These are phyloP conservation scores for Synergus laeviventris DNA, from an alignment of 2,888 invertebrate genomes.

Conservation along the genomic window DNA sequence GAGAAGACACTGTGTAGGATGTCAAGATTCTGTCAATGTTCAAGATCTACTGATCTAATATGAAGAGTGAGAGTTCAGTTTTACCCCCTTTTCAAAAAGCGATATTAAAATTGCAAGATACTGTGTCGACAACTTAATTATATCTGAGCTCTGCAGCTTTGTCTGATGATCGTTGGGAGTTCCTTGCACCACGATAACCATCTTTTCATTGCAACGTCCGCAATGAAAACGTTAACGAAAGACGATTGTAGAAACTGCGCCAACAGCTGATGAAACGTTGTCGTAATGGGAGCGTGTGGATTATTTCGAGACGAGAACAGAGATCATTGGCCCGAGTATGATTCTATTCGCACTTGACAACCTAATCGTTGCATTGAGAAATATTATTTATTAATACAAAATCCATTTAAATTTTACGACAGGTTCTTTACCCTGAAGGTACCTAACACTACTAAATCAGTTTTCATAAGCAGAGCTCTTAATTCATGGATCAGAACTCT, in stretches of 20 bases:
- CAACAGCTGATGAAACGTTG: constrained; percentile 53
- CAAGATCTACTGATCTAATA: too few species aligned
- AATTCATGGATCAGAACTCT: too few species aligned
- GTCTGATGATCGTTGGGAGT: constrained; percentile 22
- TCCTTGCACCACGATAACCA: constrained; percentile 46
- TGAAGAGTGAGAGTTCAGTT: not conserved
- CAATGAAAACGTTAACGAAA: constrained; percentile 44
- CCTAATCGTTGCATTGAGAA: not conserved
- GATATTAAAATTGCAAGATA: not conserved
- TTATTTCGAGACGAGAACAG: constrained; percentile 50
- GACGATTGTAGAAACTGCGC: constrained; percentile 42
- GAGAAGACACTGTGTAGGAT: too few species aligned
- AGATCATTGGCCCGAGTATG: constrained; percentile 49
- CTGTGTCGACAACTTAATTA: not conserved
- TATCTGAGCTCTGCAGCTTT: not conserved
- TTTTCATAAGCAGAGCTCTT: too few species aligned
- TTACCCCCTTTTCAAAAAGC: not conserved
- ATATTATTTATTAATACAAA: not conserved
- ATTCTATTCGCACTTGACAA: constrained; percentile 37
- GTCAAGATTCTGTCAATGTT: too few species aligned
- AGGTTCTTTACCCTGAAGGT: too few species aligned
- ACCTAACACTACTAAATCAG: too few species aligned
- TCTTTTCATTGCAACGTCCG: constrained; percentile 39
- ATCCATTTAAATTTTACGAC: not conserved
- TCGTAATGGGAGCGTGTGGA: constrained; percentile 50